phyloP scores from a whole-genome alignment of 1,140 invertebrate species.

The Oncopeltus fasciatus region DNA sequence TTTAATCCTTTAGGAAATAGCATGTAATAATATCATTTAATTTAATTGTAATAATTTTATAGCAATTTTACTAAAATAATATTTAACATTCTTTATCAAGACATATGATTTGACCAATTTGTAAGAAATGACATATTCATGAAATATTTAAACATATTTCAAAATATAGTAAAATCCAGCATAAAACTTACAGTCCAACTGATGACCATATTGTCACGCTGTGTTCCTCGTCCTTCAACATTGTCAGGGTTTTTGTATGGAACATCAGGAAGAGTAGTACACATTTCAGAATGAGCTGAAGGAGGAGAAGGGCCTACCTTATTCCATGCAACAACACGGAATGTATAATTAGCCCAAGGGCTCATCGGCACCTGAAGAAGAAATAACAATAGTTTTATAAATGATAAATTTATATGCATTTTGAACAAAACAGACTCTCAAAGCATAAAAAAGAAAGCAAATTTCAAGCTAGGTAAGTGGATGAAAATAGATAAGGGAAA shows the following conservation, averaged over 20 bases:
- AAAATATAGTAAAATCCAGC: too few species aligned
- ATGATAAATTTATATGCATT: background rate
- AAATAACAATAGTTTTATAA: slow-evolving; percentile 8
- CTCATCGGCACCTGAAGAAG: slow-evolving; percentile 51
- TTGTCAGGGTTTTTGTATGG: slow-evolving; percentile 91
- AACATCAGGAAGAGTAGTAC: slow-evolving; percentile 73
- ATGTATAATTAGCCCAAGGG: slow-evolving; percentile 94
- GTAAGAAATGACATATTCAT: too few species aligned
- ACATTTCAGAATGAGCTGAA: slow-evolving; percentile 63
- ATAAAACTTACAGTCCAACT: slow-evolving; percentile 75
- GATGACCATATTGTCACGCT: slow-evolving; percentile 82
- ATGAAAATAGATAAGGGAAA: too few species aligned
- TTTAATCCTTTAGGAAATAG: too few species aligned
- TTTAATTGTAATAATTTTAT: too few species aligned
- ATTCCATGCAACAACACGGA: slow-evolving; percentile 83
- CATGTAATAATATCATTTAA: too few species aligned
- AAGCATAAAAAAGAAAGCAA: background rate
- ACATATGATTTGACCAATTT: too few species aligned
- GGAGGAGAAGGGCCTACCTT: slow-evolving; percentile 81
- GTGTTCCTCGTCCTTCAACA: slow-evolving; percentile 76
- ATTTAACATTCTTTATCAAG: too few species aligned
- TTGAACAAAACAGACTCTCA: background rate
- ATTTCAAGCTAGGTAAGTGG: too few species aligned
- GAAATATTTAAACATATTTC: too few species aligned
- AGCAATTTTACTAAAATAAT: too few species aligned